These are phyloP conservation scores for Spizaetus ornatus DNA, from an alignment of 2,113 vertebrate genomes.

Conservation along the genomic window DNA sequence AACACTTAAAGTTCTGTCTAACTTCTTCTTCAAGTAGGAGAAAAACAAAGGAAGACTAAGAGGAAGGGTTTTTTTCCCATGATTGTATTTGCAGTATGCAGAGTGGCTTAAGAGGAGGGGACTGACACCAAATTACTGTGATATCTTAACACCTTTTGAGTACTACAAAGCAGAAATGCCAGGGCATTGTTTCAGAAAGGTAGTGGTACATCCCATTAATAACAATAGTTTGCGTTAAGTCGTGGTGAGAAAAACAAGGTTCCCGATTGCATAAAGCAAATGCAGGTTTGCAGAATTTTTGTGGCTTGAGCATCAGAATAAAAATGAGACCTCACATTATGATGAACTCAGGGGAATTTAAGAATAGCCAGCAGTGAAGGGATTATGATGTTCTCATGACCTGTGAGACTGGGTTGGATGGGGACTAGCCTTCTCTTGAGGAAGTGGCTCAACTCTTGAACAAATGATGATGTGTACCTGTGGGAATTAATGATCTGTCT, in stretches of 20 bases:
- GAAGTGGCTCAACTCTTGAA: background rate
- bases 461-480: background rate
- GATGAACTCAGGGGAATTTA: background rate
- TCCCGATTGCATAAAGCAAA: background rate
- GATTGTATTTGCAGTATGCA: background rate
- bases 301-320: background rate
- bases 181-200: background rate
- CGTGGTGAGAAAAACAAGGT: background rate
- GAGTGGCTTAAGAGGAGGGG: background rate
- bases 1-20: background rate
- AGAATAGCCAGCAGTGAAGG: background rate
- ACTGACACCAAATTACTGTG: background rate
- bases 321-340: background rate
- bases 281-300: background rate
- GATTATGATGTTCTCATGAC: background rate
- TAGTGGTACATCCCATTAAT: background rate
- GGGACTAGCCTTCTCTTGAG: background rate
- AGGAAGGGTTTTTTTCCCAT: background rate
- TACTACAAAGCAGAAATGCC: background rate
- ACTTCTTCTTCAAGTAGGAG: background rate
- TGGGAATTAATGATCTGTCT: background rate
- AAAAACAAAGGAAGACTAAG: background rate
- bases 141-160: background rate
- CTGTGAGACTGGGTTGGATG: background rate
- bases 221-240: background rate